Percentiles rank a stretch among this genome's conserved stretches.
These are phyloP conservation scores for Listronotus bonariensis DNA, from an alignment of 1,140 invertebrate species.

Conservation along the genomic window DNA sequence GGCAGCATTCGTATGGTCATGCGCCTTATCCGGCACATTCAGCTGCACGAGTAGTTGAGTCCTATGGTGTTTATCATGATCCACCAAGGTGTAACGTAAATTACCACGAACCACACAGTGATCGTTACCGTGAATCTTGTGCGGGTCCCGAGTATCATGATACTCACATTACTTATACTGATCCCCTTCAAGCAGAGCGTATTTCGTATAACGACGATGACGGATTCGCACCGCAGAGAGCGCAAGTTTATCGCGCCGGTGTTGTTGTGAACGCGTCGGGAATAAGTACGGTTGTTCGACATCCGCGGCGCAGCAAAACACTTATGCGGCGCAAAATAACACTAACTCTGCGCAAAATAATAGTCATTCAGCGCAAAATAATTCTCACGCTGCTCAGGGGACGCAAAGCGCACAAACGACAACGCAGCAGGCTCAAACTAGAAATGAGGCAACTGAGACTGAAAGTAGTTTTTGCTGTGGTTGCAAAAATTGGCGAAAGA, in stretches of 20 bases:
- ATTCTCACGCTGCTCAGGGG: slow-evolving; percentile 24
- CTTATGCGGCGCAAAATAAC: slow-evolving; percentile 24
- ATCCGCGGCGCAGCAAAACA: slow-evolving; percentile 3
- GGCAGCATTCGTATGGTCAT: slow-evolving; percentile 30
- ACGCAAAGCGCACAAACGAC: slow-evolving; percentile 21
- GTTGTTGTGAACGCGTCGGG: slow-evolving; percentile 61
- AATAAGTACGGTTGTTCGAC: slow-evolving; percentile 56
- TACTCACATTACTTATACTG: slow-evolving; percentile 29
- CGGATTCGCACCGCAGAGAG: slow-evolving; percentile 55
- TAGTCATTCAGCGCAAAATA: slow-evolving; percentile 15
- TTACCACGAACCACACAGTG: slow-evolving; percentile 16
- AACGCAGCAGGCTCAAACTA: slow-evolving; percentile 22
- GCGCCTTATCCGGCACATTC: slow-evolving; percentile 28
- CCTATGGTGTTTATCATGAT: slow-evolving; percentile 62
- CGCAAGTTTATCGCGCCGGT: slow-evolving; percentile 57
- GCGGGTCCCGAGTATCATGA: slow-evolving; percentile 11
- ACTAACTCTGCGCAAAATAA: slow-evolving; percentile 21
- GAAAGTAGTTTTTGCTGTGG: slow-evolving; percentile 15
- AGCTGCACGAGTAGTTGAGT: slow-evolving; percentile 46
- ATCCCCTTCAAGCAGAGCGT: slow-evolving; percentile 53
- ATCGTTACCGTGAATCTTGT: slow-evolving; percentile 16
- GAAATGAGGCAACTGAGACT: slow-evolving; percentile 1
- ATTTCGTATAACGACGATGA: slow-evolving; percentile 50
- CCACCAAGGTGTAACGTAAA: slow-evolving; percentile 16
- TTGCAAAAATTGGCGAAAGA: slow-evolving; percentile 12